Evolutionary conservation across 2,888 invertebrate genomes (phyloP).

Genomic region (Caenorhabditis becei): DNA sequence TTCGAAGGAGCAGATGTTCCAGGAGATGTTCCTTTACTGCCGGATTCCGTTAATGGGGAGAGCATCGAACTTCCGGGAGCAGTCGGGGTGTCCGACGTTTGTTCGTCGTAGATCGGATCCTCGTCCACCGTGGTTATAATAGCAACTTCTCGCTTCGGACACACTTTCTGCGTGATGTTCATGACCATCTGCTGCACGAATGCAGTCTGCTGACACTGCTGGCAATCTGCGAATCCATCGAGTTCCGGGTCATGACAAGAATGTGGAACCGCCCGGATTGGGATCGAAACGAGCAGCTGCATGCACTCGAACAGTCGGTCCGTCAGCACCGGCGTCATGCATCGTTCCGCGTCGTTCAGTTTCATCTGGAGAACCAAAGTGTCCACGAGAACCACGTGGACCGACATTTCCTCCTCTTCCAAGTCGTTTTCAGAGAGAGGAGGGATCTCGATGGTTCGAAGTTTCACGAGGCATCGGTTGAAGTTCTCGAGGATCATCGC

Average conservation of each 20-base stretch:
- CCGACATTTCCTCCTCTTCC: constrained; percentile 77
- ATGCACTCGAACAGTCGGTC: constrained; percentile 75
- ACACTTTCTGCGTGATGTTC: constrained; percentile 81
- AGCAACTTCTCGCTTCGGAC: constrained; percentile 75
- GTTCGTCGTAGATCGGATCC: constrained; percentile 59
- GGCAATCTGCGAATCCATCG: constrained; percentile 87
- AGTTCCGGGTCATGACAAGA: constrained; percentile 83
- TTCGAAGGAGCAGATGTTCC: constrained; percentile 35
- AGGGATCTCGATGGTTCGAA: constrained; percentile 65
- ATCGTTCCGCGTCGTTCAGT: constrained; percentile 88
- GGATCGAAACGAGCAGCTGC: constrained; percentile 71
- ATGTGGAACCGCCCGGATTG: constrained; percentile 83
- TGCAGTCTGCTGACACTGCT: constrained; percentile 92
- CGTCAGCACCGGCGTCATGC: constrained; percentile 57
- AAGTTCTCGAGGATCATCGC: constrained; percentile 82
- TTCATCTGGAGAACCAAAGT: constrained; percentile 95
- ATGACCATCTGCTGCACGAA: constrained; percentile 89
- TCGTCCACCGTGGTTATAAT: constrained; percentile 70
- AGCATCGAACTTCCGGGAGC: constrained; percentile 58
- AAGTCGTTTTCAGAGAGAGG: constrained; percentile 73
- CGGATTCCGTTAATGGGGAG: constrained; percentile 60
- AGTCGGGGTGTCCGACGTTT: constrained; percentile 45
- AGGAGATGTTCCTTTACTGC: constrained; percentile 53
- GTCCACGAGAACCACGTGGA: constrained; percentile 96
- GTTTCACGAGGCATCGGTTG: constrained; percentile 64